Evolutionary conservation across 37 sponge, comb jelly and placozoan genomes (phyloP), one percentile per base, ranked within the genome.

Genomic region (Mnemiopsis leidyi): DNA sequence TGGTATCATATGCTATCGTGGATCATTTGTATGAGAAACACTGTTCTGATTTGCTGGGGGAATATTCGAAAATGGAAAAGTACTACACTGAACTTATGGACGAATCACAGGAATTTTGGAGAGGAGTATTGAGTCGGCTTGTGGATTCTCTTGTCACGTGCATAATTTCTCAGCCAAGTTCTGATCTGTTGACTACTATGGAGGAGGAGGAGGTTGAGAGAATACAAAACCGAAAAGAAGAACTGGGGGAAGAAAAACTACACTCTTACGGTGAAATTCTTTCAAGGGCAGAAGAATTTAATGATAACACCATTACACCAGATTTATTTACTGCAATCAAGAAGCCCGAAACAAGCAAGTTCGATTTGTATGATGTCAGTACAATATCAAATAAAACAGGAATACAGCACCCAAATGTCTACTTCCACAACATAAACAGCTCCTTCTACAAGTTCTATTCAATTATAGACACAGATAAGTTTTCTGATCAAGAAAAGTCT

Each of bases 91-190:
- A 32, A 3, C 32, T 32, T 32, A 28, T 77, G 1, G 32, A 77
- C 16, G 26, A 18, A 34, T 0, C 24, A 21, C n/a, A 40, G 36
- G 90, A 36, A 3, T 85, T 85, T 25, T 85, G 90, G 90, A 0
- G 3, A 23, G 1, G 26, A 0, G 20, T 40, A 9, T 39, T 85
- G 36, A 26, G 23, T n/a, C 18, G 18, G 25, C 48, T 85, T n/a
- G 39, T 40, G 13, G 30, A 13, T 0, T 40, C 40, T n/a, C 61
- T 40, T 32, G 21, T 33, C 3, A 38, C 40, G 39, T 39, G 96
- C 96, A 82, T 97, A 32, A 9, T 94, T 29, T 96, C 95, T 1
- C 69, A 92, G n/a, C 99, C 99, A 0, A 97, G 96, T 94, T 23
- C 92, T 26, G 95, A 94, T 68, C 75, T 96, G 48, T 94, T 95